A percentile compares a stretch with the other conserved stretches of the same genome.
Conservation (phyloP, 2,797 vertebrate species). For the Schizopygopsis pylzovi region DNA sequence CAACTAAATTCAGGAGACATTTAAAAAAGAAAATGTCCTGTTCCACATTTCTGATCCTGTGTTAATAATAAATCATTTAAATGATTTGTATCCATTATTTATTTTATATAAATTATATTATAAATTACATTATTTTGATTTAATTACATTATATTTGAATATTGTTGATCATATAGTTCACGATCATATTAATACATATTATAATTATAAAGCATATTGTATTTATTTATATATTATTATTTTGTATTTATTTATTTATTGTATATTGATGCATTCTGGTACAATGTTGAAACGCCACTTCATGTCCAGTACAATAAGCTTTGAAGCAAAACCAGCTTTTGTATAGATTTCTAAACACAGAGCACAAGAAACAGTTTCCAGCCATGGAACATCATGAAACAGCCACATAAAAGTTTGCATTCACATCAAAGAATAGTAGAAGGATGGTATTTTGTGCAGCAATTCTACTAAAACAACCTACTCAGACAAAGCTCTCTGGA, state of each 20-base stretch:
- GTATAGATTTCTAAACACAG: neutral
- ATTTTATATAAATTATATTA: neutral
- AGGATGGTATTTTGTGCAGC: neutral
- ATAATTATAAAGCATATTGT: neutral
- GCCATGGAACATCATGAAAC: neutral
- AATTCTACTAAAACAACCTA: neutral
- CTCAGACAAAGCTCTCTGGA: slow-evolving; percentile 1
- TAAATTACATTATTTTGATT: neutral
- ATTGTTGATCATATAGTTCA: neutral
- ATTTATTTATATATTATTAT: too few species aligned
- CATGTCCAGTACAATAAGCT: neutral
- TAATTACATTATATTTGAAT: neutral
- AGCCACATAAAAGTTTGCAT: neutral
- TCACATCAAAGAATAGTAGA: neutral
- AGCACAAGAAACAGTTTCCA: neutral
- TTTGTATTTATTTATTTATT: too few species aligned
- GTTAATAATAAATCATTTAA: neutral
- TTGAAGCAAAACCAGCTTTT: neutral
- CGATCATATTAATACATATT: neutral
- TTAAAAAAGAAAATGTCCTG: neutral
- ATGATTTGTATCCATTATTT: neutral
- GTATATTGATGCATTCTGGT: neutral
- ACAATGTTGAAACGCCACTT: neutral
- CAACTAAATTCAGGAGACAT: neutral
- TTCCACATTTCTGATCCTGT: neutral